Conservation (phyloP, 2,797 vertebrate genomes). For the Erpetoichthys calabaricus region DNA sequence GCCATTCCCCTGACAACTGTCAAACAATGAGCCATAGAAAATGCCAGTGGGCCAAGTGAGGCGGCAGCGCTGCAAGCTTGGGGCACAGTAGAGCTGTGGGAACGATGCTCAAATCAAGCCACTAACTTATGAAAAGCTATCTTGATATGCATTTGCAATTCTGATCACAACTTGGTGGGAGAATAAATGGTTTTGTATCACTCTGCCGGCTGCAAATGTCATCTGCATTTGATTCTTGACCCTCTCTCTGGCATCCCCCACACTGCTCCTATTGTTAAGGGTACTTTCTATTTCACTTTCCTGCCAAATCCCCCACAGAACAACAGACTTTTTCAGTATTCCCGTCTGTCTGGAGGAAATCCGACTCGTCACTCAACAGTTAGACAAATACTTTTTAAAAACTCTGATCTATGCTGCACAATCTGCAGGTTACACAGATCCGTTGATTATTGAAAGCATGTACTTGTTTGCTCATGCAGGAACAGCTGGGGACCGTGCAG, state of each 20-base stretch:
- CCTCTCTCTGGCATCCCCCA: conserved; percentile 41
- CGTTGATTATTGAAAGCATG: too few relatives aligned
- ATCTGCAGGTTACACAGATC: too few relatives aligned
- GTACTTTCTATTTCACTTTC: conserved; percentile 27
- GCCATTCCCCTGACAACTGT: conserved; percentile 27
- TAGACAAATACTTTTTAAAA: too few relatives aligned
- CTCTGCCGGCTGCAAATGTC: conserved; percentile 68
- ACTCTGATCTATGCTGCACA: too few relatives aligned
- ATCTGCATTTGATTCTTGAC: conserved; percentile 68
- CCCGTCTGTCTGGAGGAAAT: conserved; percentile 1
- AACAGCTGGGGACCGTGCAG: too few relatives aligned
- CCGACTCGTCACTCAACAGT: too few relatives aligned
- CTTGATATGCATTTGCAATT: conserved; percentile 60
- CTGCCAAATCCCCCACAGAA: conserved; percentile 49
- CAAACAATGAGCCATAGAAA: conserved; percentile 48
- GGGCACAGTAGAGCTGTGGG: conserved; percentile 29
- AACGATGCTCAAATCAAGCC: conserved; percentile 38
- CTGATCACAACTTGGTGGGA: conserved; percentile 48
- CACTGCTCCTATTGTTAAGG: conserved; percentile 29
- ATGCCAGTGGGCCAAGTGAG: conserved; percentile 38
- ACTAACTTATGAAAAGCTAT: conserved; percentile 50
- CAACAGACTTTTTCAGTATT: conserved; percentile 39
- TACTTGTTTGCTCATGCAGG: too few relatives aligned
- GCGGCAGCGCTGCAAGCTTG: conserved; percentile 47
- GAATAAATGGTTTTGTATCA: conserved; percentile 65